These are phyloP conservation scores for Empis stercorea DNA, from an alignment of 2,888 invertebrate species.

Conservation along the genomic window DNA sequence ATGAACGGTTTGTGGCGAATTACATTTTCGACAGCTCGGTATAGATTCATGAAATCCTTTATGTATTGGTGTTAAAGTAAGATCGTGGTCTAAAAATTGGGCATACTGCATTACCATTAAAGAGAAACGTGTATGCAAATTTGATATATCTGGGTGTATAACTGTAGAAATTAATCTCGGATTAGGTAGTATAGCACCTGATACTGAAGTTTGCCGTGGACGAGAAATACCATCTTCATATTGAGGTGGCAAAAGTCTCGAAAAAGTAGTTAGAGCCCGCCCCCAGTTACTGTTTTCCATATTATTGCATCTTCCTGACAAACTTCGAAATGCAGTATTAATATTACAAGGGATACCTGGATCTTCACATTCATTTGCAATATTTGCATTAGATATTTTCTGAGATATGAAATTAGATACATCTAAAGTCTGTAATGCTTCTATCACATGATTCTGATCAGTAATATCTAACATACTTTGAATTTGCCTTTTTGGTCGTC, in stretches of 20 bases:
- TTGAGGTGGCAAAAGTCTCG: conserved; percentile 67
- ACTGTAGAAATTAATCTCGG: conserved; percentile 75
- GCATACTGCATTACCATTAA: conserved; percentile 93
- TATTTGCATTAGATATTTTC: conserved; percentile 41
- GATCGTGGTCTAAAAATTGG: conserved; percentile 87
- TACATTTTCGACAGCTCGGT: conserved; percentile 79
- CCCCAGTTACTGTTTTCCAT: conserved; percentile 69
- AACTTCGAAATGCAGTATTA: conserved; percentile 50
- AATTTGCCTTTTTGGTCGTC: conserved; percentile 57
- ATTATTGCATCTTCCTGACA: conserved; percentile 81
- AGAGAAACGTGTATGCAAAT: conserved; percentile 75
- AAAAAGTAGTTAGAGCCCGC: conserved; percentile 73
- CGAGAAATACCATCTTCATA: conserved; percentile 83
- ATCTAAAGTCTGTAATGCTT: conserved; percentile 67
- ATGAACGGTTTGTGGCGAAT: conserved; percentile 75
- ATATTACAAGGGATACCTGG: conserved; percentile 57
- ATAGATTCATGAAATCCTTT: conserved; percentile 85
- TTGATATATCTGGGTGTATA: conserved; percentile 84
- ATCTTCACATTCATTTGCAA: conserved; percentile 60
- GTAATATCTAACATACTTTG: conserved; percentile 17
- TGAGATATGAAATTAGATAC: conserved; percentile 54
- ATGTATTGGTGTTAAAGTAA: conserved; percentile 87
- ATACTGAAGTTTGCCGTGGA: conserved; percentile 59
- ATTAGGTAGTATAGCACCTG: conserved; percentile 67
- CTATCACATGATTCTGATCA: conserved; percentile 54